phyloP scores from a whole-genome alignment of 2,888 invertebrate species.

The Cistogaster globosa region DNA sequence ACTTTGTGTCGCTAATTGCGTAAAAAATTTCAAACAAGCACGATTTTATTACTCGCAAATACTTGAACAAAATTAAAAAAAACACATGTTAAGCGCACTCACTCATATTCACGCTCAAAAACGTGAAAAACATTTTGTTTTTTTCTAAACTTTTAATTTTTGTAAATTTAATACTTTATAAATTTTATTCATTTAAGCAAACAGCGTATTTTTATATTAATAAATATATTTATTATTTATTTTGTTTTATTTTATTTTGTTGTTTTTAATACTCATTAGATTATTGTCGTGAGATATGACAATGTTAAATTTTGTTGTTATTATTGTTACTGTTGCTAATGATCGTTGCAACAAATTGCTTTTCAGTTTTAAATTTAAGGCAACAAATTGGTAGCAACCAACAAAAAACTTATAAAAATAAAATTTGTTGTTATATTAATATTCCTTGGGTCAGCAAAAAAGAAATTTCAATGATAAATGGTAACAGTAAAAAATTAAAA shows the following conservation, averaged over 20 bases:
- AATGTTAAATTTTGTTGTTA: slow-evolving; percentile 55
- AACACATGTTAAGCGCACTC: slow-evolving; percentile 58
- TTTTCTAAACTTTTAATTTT: slow-evolving; percentile 4
- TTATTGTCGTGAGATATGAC: slow-evolving; percentile 71
- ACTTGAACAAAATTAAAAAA: slow-evolving; percentile 49
- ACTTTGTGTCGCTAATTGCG: slow-evolving; percentile 71
- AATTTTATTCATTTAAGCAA: slow-evolving; percentile 64
- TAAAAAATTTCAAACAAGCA: slow-evolving; percentile 61
- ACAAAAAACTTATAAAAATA: slow-evolving; percentile 37
- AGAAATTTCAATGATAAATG: background rate
- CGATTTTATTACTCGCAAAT: slow-evolving; percentile 46
- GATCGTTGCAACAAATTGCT: slow-evolving; percentile 71
- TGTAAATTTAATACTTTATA: slow-evolving; percentile 50
- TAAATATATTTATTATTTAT: background rate
- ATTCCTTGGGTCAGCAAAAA: slow-evolving; percentile 13
- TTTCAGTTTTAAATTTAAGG: slow-evolving; percentile 68
- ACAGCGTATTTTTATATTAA: slow-evolving; percentile 41
- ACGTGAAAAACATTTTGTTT: slow-evolving; percentile 22
- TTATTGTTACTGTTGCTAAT: slow-evolving; percentile 56
- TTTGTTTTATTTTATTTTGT: slow-evolving; percentile 26
- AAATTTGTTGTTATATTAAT: slow-evolving; percentile 15
- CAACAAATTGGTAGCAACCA: slow-evolving; percentile 44
- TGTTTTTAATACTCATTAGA: slow-evolving; percentile 62
- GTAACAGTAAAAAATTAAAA: too few relatives aligned
- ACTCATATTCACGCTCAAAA: slow-evolving; percentile 32